Evolutionary conservation across 1,140 invertebrate genomes (phyloP).

Genomic region (Myzus persicae): DNA sequence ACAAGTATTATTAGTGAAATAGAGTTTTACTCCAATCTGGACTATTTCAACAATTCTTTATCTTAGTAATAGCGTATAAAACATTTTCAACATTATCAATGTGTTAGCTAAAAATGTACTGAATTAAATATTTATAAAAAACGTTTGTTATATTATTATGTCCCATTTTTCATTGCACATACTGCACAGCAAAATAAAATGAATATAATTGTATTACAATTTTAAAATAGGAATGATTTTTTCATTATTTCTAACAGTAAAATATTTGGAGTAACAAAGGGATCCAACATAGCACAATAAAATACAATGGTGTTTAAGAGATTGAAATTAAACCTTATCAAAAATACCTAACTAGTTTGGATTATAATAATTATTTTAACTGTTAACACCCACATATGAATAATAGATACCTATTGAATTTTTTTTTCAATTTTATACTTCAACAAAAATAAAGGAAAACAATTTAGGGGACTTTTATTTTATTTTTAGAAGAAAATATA

Average conservation of each 20-base stretch:
- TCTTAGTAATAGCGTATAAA: neutral
- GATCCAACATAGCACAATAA: neutral
- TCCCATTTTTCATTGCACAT: neutral
- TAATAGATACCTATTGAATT: too few species aligned
- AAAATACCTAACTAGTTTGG: neutral
- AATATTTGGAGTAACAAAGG: neutral
- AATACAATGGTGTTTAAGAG: too few species aligned
- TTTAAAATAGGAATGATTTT: neutral
- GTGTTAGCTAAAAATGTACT: neutral
- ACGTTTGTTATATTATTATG: neutral
- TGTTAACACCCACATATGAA: neutral
- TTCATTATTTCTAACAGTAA: neutral
- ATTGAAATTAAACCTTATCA: neutral
- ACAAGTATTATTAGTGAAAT: neutral
- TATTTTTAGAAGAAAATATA: too few species aligned
- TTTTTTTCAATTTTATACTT: too few species aligned
- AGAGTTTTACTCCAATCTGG: neutral
- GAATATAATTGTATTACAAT: neutral
- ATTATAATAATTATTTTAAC: neutral
- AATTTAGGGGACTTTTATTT: too few species aligned
- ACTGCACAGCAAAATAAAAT: neutral
- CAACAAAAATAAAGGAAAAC: too few species aligned
- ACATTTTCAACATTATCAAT: neutral
- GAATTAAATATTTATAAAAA: neutral
- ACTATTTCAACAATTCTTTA: slow-evolving; percentile 7